A percentile compares a stretch with the other conserved stretches of the same genome.
Conservation (phyloP, 1,140 invertebrate genomes). For the Drosophila tristis region DNA sequence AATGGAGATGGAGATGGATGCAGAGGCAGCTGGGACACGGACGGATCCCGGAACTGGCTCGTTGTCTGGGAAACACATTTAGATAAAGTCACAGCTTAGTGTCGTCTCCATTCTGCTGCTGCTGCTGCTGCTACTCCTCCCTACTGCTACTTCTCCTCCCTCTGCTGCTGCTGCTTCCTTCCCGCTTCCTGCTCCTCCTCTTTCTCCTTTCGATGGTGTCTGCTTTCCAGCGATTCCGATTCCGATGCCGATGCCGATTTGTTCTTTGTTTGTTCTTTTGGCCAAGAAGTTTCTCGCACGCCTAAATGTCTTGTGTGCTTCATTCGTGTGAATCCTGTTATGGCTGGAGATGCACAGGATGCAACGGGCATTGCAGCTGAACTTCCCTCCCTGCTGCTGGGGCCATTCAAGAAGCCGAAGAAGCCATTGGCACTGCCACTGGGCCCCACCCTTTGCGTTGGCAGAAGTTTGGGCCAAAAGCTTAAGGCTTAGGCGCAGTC, state of each 20-base stretch:
- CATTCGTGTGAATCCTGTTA: constrained; percentile 9
- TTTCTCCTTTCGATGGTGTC: too few species aligned
- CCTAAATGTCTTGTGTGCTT: constrained; percentile 33
- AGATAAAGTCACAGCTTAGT: constrained; percentile 37
- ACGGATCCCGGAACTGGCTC: too few species aligned
- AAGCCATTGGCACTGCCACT: constrained; percentile 5
- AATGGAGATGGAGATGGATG: not conserved
- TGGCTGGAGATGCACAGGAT: constrained; percentile 14
- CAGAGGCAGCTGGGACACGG: too few species aligned
- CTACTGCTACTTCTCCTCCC: too few species aligned
- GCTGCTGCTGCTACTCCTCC: too few species aligned
- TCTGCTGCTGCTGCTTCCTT: not conserved
- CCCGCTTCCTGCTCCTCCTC: too few species aligned
- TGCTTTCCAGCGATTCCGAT: constrained; percentile 1
- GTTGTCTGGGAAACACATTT: constrained; percentile 37
- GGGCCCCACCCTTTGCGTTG: not conserved
- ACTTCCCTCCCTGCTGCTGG: constrained; percentile 6
- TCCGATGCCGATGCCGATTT: constrained; percentile 1
- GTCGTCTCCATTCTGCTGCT: not conserved
- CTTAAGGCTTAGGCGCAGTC: too few species aligned
- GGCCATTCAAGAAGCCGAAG: constrained; percentile 26
- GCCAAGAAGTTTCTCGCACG: constrained; percentile 29
- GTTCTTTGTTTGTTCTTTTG: constrained; percentile 26
- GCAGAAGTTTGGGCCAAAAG: too few species aligned
- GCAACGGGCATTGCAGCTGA: not conserved